A percentile compares a stretch with the other conserved stretches of the same genome.
These are phyloP conservation scores for Drosophila orena DNA, from an alignment of 1,140 invertebrate genomes.

Conservation along the genomic window DNA sequence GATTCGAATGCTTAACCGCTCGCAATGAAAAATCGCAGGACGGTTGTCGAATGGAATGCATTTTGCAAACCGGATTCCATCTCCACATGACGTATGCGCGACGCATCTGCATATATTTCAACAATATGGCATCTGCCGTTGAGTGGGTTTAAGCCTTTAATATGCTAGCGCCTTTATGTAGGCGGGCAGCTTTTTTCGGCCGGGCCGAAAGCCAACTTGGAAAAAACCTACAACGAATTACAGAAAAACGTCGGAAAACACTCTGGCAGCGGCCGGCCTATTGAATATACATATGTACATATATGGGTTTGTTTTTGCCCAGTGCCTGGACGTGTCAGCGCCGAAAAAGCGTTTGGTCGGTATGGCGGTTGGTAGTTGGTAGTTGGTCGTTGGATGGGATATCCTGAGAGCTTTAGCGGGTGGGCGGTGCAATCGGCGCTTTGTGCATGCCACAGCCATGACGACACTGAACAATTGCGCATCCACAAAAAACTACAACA, in stretches of 20 bases:
- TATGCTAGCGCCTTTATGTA: slow-evolving; percentile 61
- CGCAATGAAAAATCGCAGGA: slow-evolving; percentile 11
- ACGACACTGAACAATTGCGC: slow-evolving; percentile 46
- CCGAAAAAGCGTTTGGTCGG: slow-evolving; percentile 31
- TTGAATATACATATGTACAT: slow-evolving; percentile 51
- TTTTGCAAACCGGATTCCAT: slow-evolving; percentile 52
- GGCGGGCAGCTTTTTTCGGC: slow-evolving; percentile 31
- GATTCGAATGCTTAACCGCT: slow-evolving; percentile 5
- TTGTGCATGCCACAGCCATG: slow-evolving; percentile 59
- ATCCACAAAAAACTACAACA: slow-evolving; percentile 28
- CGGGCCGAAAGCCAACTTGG: slow-evolving; percentile 28
- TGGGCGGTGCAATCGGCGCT: slow-evolving; percentile 63
- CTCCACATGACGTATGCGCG: slow-evolving; percentile 49
- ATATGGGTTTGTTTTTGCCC: slow-evolving; percentile 35
- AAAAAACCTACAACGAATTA: slow-evolving; percentile 62
- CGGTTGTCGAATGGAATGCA: slow-evolving; percentile 65
- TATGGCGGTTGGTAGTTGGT: not conserved
- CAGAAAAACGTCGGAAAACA: slow-evolving; percentile 54
- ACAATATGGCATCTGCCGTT: slow-evolving; percentile 58
- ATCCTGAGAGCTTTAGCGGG: slow-evolving; percentile 31
- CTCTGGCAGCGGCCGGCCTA: slow-evolving; percentile 32
- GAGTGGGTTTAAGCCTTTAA: slow-evolving; percentile 69
- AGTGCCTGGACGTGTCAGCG: slow-evolving; percentile 47
- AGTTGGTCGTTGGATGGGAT: not conserved
- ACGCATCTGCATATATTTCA: slow-evolving; percentile 38